Evolutionary conservation across 2,113 vertebrate genomes (phyloP).

Genomic region (Oreotrochilus melanogaster): DNA sequence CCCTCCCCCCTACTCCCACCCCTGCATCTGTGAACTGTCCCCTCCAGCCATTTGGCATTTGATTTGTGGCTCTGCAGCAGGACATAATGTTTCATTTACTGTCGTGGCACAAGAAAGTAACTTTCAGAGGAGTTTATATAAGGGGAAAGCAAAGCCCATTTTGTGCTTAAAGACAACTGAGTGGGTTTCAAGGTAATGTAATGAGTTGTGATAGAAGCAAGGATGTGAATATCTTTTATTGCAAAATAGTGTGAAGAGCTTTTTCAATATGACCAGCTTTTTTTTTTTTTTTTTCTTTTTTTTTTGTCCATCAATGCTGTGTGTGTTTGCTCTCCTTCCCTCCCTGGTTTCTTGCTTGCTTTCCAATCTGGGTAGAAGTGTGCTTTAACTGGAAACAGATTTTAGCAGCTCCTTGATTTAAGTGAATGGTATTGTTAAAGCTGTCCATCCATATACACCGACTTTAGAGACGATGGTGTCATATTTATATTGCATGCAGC

Average conservation of each 20-base stretch:
- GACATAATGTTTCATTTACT: neutral
- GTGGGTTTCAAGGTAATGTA: neutral
- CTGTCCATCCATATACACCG: neutral
- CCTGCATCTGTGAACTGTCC: neutral
- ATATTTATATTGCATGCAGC: neutral
- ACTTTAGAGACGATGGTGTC: neutral
- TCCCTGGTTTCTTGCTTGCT: neutral
- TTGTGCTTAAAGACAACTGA: neutral
- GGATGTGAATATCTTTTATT: neutral
- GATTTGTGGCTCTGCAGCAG: slow-evolving; percentile 1
- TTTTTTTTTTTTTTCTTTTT: neutral
- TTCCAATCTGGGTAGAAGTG: neutral
- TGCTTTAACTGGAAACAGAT: neutral
- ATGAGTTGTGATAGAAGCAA: neutral
- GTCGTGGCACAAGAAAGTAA: neutral
- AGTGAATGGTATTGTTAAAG: neutral
- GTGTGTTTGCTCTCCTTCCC: no score
- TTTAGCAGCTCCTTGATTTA: neutral
- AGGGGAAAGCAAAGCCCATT: neutral
- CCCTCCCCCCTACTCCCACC: neutral
- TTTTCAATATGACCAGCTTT: neutral
- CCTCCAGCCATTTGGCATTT: slow-evolving; percentile 33
- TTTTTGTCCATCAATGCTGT: neutral
- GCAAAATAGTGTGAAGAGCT: neutral
- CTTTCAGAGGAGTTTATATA: neutral